Evolutionary conservation across 2,888 invertebrate genomes (phyloP), one percentile per base, ranked within the genome.

Genomic region (Amorpha juglandis): DNA sequence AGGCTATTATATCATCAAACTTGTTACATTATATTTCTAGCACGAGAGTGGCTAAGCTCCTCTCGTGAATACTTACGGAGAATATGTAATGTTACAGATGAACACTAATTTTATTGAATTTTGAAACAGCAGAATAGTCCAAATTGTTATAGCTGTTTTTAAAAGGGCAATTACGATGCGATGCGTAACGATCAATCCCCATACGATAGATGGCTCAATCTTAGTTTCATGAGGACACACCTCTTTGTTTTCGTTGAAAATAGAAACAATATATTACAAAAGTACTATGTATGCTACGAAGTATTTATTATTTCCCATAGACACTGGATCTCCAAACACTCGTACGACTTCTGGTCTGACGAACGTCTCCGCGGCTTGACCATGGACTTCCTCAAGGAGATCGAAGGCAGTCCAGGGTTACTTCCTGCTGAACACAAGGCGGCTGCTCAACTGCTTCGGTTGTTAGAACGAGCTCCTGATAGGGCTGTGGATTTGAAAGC

Each of bases 261-360:
- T 27, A 27, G 27, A 1, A 27, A 27, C 1, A 27, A 4, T 27
- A 27, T 1, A 27, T 27, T 4, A 27, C 4, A 27, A 4, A 3
- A 27, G 1, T 27, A 27, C 1, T 1, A 27, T n/a, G 8, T 38
- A 38, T 14, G 14, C 27, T 27, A 27, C 14, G 45, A 12, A 45
- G 14, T 11, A 45, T 14, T 6, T 45, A 38, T 27, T 14, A 63
- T 42, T 62, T 64, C 35, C 35, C 21, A 33, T 72, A 95, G 98
- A 69, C 98, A 98, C 84, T 98, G 98, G 98, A 96, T 97, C 45
- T 97, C 97, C 0, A 98, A 98, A 87, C 98, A 98, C 84, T 96
- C 97, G 0, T 97, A 97, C 88, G 98, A 98, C 86, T 98, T 98
- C 87, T 97, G 97, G 91, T 94, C 95, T 14, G 96, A 98, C 80